Percentiles rank a stretch among this genome's conserved stretches.
phyloP scores from a whole-genome alignment of 2,113 vertebrate species.

The Silurus glanis region DNA sequence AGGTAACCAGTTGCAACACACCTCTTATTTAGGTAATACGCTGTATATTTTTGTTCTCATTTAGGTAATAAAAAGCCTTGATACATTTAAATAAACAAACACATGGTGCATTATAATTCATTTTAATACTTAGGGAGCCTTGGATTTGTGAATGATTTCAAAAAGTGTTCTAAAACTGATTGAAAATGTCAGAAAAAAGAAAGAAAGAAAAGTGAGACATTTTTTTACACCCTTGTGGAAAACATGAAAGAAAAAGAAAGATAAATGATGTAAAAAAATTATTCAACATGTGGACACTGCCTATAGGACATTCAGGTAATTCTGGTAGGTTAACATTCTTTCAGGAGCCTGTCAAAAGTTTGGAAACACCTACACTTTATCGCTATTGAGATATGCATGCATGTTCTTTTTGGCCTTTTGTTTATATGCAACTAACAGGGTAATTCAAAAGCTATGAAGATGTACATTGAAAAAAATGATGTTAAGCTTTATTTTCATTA shows the following conservation, averaged over 20 bases:
- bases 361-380: too few species aligned
- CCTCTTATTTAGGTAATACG: not conserved
- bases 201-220: not conserved
- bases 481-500: too few species aligned
- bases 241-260: not conserved
- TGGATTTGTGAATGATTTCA: not conserved
- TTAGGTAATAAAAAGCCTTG: too few species aligned
- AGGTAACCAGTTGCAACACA: not conserved
- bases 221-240: not conserved
- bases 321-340: not conserved
- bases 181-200: too few species aligned
- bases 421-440: too few species aligned
- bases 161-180: not conserved
- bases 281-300: not conserved
- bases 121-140: not conserved
- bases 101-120: not conserved
- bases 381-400: too few species aligned
- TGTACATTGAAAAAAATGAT: too few species aligned
- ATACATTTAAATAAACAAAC: too few species aligned
- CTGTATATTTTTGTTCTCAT: too few species aligned
- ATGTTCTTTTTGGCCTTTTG: too few species aligned
- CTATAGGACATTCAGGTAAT: not conserved
- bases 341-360: too few species aligned
- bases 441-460: too few species aligned
- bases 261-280: not conserved